Conservation (phyloP, 2,797 vertebrate genomes). For the Hemitrygon akajei region DNA sequence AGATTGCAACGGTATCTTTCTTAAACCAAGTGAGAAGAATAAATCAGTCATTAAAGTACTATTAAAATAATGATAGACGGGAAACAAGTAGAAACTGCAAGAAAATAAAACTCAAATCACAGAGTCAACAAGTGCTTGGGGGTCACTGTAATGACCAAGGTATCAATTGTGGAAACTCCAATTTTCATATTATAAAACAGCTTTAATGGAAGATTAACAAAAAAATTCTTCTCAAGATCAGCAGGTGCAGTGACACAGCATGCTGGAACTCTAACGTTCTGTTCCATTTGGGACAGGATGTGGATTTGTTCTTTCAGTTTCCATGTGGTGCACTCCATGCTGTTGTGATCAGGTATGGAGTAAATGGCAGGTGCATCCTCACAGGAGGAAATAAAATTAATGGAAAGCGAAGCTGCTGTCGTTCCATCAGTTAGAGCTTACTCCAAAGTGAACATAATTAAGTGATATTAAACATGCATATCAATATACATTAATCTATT, state of each 20-base stretch:
- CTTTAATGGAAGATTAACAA: not conserved
- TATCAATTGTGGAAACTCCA: not conserved
- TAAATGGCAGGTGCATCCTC: slow-evolving; percentile 26
- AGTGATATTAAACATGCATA: not conserved
- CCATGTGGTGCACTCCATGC: slow-evolving; percentile 17
- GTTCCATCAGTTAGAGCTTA: not conserved
- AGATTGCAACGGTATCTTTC: not conserved
- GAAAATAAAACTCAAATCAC: not conserved
- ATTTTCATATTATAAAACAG: not conserved
- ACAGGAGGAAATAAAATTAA: slow-evolving; percentile 25
- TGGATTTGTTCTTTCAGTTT: slow-evolving; percentile 9
- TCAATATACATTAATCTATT: not conserved
- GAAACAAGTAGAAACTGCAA: not conserved
- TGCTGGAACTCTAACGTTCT: slow-evolving; percentile 26
- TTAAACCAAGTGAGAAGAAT: not conserved
- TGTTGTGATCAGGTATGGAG: not conserved
- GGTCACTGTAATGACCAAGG: not conserved
- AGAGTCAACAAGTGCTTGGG: no score
- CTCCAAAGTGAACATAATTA: not conserved
- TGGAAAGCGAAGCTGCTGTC: slow-evolving; percentile 1
- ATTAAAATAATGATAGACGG: not conserved
- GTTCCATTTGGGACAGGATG: slow-evolving; percentile 30
- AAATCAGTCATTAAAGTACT: not conserved
- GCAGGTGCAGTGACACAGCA: slow-evolving; percentile 31
- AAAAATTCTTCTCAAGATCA: not conserved